Base-by-base conservation (phyloP, 2,797 vertebrate genomes). In the Cuculus canorus region DNA sequence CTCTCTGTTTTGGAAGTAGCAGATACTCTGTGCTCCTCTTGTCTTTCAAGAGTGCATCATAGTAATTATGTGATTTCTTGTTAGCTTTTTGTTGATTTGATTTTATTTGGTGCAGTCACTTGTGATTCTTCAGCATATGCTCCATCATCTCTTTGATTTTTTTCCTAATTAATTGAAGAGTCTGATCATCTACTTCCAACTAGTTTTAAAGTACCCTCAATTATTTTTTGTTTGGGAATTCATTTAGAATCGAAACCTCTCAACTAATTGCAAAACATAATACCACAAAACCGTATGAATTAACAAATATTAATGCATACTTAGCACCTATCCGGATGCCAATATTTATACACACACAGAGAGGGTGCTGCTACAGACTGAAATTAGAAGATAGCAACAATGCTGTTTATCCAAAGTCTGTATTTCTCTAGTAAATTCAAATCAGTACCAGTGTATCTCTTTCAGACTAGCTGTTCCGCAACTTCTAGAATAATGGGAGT, bases 81-180 rank as follows among this genome's bases (percentile, higher is more conserved):
- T 71, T 82, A 86, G 68, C 41, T 94, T 95, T 93, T 88, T 88
- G 78, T 93, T 92, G 88, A 91, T 92, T 97, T 95, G 75, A 82
- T 57, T 33, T 93, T 93, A 90, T 71, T 92, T 93, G 64, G 14
- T 70, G 45, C 47, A 92, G 86, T 95, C 59, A 82, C 27, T 94
- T 93, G 64, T 88, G 66, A 92, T 95, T 95, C 73, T 79, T 59
- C 28, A 86, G 53, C 35, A 87, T 59, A 72, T 5, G 8, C 68
- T 86, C 50, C 75, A 88, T 75, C 57, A 70, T 90, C 64, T 71
- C 86, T 96, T 83, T 94, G 86, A 96, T 90, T 92, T 92, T 92
- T 95, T 91, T 64, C 85, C 56, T 93, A 93, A 93, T 95, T 96
- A 95, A 92, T 80, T 96, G 94, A 86, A 96, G 94, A 91, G 94